Percentiles rank a stretch among this genome's conserved stretches.
These are phyloP conservation scores for Shinisaurus crocodilurus DNA, from an alignment of 2,113 vertebrate genomes.

Conservation along the genomic window DNA sequence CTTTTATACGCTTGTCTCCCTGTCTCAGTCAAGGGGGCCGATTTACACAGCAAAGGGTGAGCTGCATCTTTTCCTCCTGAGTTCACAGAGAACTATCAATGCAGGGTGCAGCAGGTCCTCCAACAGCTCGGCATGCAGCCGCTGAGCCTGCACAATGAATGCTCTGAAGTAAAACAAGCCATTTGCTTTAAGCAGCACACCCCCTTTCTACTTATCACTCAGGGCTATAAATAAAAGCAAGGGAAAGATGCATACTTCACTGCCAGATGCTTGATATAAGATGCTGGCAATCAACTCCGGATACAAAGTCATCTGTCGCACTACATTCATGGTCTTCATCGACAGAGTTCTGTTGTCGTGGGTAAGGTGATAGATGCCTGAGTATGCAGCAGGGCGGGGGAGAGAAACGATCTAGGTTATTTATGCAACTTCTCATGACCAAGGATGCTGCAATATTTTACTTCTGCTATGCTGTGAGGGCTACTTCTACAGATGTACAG, in stretches of 20 bases:
- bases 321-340: constrained; percentile 91
- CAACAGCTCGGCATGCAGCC: too few relatives aligned
- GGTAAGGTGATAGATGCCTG: constrained; percentile 91
- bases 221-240: not conserved
- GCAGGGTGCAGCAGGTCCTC: not conserved
- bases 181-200: not conserved
- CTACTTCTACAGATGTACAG: not conserved
- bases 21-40: not conserved
- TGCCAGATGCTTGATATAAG: constrained; percentile 88
- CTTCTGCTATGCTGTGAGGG: not conserved
- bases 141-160: not conserved
- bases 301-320: constrained; percentile 91
- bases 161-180: not conserved
- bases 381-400: not conserved
- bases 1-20: not conserved
- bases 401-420: constrained; percentile 22
- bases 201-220: not conserved
- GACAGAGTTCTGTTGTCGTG: constrained; percentile 91
- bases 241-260: constrained; percentile 80
- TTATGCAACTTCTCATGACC: constrained; percentile 25
- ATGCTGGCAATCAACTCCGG: constrained; percentile 91
- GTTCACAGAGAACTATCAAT: not conserved
- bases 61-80: too few relatives aligned
- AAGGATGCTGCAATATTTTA: not conserved
- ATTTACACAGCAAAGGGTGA: not conserved